Conservation (phyloP, 2,888 invertebrate genomes). For the Gymnosoma rotundatum region DNA sequence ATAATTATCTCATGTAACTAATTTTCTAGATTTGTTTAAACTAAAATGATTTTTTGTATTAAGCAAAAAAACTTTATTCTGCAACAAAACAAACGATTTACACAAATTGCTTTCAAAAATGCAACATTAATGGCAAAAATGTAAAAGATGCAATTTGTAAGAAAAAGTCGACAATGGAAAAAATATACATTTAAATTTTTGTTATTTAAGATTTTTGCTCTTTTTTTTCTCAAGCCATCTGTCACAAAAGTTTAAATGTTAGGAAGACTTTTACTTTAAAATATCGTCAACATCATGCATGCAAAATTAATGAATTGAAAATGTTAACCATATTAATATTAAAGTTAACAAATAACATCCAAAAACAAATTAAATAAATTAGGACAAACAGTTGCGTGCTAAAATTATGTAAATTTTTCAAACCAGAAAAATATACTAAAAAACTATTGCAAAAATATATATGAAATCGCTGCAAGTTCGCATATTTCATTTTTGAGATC, state of each 20-base stretch:
- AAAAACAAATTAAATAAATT: constrained; percentile 14
- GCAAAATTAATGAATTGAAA: constrained; percentile 23
- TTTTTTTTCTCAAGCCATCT: constrained; percentile 11
- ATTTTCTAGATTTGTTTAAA: too few species aligned
- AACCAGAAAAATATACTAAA: neutral
- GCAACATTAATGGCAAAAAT: too few species aligned
- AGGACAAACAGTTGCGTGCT: neutral
- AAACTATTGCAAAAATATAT: neutral
- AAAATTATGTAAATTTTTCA: neutral
- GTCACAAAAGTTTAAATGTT: constrained; percentile 53
- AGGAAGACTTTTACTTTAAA: constrained; percentile 13
- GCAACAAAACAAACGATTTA: too few species aligned
- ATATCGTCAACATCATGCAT: constrained; percentile 15
- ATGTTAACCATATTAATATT: neutral
- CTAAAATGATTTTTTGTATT: too few species aligned
- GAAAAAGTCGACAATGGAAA: neutral
- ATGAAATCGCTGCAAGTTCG: neutral
- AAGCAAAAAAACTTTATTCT: too few species aligned
- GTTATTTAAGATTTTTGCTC: neutral
- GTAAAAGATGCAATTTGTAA: too few species aligned
- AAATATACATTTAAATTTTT: neutral
- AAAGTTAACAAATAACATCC: neutral
- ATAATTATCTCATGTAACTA: too few species aligned
- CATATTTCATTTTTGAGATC: neutral
- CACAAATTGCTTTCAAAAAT: too few species aligned